Evolutionary conservation across 2,797 vertebrate genomes (phyloP), one percentile per base, ranked within the genome.

Genomic region (Phataginus tricuspis): DNA sequence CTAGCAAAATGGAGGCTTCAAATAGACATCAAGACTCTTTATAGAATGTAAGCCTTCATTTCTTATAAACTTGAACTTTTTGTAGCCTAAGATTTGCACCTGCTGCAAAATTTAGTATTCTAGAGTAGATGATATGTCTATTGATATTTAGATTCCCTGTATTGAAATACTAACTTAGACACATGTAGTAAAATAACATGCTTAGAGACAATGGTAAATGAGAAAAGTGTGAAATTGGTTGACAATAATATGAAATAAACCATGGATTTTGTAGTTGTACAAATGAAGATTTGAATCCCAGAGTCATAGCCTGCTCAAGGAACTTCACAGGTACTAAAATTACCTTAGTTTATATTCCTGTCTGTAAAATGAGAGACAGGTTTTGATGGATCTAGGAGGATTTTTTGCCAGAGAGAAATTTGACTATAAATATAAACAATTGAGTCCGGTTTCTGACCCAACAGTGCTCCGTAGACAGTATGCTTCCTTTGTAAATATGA

Each of bases 341-440:
- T 23, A n/a, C 51, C 31, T 83, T 86, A 51, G 13, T 37, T 80
- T 29, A 0, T 27, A 34, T 9, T 31, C 18, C 77, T 69, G n/a
- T 84, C 79, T 79, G 23, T 49, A 74, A 88, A 59, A 71, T 75
- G 69, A 25, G 14, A 74, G 57, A 59, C 45, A 59, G 78, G 66
- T 77, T 18, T 92, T 83, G 37, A 53, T 0, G 31, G 51, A 77
- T 4, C 2, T 55, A 31, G 13, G 37, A 75, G 23, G 51, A 80
- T n/a, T 78, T 45, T 96, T 90, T 59, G n/a, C 34, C 72, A 66
- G 53, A 19, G 83, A 75, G 82, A 78, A 74, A 63, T 89, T 25
- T 13, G n/a, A 59, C 64, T 49, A 31, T 49, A 29, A 75, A 77
- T 39, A 37, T 15, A 87, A 72, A 34, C 19, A 29, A 12, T 5